These are phyloP conservation scores for Enteromius afrohamiltoni DNA, from an alignment of 2,797 vertebrate genomes.

Conservation along the genomic window DNA sequence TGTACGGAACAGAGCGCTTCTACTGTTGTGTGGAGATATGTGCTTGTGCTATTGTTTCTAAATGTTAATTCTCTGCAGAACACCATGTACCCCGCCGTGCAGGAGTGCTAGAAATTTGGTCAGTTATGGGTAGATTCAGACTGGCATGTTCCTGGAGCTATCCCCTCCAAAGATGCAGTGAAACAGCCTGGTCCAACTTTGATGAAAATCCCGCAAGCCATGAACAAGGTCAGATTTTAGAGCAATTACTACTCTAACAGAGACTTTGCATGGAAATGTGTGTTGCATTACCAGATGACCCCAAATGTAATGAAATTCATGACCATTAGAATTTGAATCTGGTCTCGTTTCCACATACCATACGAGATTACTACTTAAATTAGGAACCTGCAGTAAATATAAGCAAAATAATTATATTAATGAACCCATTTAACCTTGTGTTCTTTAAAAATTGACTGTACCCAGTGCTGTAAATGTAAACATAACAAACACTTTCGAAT, in stretches of 20 bases:
- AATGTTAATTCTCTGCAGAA: slow-evolving; percentile 41
- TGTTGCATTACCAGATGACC: slow-evolving; percentile 56
- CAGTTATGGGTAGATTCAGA: slow-evolving; percentile 34
- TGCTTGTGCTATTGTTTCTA: slow-evolving; percentile 32
- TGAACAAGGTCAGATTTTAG: slow-evolving; percentile 61
- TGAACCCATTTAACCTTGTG: background rate
- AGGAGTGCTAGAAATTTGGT: slow-evolving; percentile 14
- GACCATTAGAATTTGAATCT: slow-evolving; percentile 42
- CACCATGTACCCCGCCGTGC: background rate
- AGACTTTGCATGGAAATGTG: slow-evolving; percentile 57
- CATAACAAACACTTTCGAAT: background rate
- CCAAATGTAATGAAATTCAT: slow-evolving; percentile 59
- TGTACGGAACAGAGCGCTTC: background rate
- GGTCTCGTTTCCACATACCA: slow-evolving; percentile 28
- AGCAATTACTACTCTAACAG: slow-evolving; percentile 57
- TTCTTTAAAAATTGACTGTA: background rate
- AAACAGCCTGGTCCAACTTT: slow-evolving; percentile 55
- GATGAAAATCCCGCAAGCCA: slow-evolving; percentile 58
- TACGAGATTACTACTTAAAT: slow-evolving; percentile 20
- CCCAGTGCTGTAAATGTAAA: background rate
- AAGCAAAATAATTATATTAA: background rate
- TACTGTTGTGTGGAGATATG: slow-evolving; percentile 16
- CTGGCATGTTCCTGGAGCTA: slow-evolving; percentile 49
- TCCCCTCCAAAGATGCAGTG: slow-evolving; percentile 56
- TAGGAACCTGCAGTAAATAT: slow-evolving; percentile 1